Conservation (phyloP, 2,888 invertebrate genomes). For the Meandrusa payeni region DNA sequence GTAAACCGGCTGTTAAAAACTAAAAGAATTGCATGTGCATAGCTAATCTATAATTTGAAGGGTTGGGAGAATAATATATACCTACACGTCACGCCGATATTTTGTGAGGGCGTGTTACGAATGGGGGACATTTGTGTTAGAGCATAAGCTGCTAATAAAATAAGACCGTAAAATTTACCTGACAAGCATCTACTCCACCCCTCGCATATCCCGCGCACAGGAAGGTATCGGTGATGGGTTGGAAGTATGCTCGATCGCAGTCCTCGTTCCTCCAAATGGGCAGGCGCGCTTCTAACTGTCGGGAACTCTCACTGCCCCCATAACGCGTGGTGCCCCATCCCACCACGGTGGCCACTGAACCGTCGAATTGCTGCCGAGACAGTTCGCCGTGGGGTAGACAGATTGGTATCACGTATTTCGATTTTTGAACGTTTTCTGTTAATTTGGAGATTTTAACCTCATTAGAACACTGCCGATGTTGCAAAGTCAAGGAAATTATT, state of each 20-base stretch:
- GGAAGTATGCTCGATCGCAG: constrained; percentile 94
- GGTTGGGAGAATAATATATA: too few species aligned
- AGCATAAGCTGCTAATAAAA: too few species aligned
- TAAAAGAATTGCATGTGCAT: too few species aligned
- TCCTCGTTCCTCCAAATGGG: constrained; percentile 95
- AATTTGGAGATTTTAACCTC: constrained; percentile 25
- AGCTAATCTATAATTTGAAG: too few species aligned
- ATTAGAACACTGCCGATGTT: too few species aligned
- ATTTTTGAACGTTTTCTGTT: constrained; percentile 86
- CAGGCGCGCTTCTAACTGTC: constrained; percentile 90
- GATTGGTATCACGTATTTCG: constrained; percentile 92
- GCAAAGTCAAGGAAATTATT: too few species aligned
- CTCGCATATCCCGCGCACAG: constrained; percentile 93
- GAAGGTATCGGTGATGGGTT: constrained; percentile 94
- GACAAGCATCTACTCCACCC: constrained; percentile 96
- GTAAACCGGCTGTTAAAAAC: too few species aligned
- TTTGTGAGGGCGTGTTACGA: too few species aligned
- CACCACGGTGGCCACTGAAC: constrained; percentile 91
- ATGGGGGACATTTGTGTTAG: too few species aligned
- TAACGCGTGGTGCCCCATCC: constrained; percentile 96
- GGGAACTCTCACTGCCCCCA: constrained; percentile 93
- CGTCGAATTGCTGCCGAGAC: constrained; percentile 81
- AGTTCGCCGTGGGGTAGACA: constrained; percentile 87
- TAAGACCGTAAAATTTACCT: too few species aligned
- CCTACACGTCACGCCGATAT: too few species aligned